phyloP scores from a whole-genome alignment of 1,140 invertebrate genomes.

The Paramacrobiotus metropolitanus region DNA sequence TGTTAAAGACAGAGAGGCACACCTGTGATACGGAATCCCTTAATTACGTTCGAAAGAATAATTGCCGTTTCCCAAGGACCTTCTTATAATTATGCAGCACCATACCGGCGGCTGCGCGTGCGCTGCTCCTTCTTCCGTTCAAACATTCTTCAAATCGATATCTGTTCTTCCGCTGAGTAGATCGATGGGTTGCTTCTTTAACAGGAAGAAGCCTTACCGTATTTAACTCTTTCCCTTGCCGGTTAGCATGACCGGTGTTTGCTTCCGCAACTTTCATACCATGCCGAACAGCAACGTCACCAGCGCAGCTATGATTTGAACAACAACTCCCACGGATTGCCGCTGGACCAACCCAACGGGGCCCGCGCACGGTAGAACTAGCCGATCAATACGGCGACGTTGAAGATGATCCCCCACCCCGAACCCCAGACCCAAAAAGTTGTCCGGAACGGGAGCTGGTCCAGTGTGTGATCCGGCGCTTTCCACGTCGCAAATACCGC shows the following conservation, averaged over 20 bases:
- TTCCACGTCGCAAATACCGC: no score
- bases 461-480: not conserved
- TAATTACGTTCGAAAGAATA: no score
- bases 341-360: not conserved
- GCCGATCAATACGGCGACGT: not conserved
- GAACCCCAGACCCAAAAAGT: not conserved
- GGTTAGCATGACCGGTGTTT: not conserved
- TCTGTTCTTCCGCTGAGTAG: not conserved
- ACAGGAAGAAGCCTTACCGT: not conserved
- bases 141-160: not conserved
- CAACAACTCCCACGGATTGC: no score
- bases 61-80: no score
- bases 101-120: not conserved
- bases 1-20: no score
- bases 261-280: not conserved
- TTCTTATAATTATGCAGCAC: no score
- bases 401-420: slow-evolving; percentile 1
- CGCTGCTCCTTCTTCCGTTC: not conserved
- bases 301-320: not conserved
- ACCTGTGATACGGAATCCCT: no score
- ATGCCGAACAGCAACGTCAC: not conserved
- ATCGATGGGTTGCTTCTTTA: not conserved
- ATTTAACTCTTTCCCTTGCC: not conserved
- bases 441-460: not conserved
- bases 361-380: not conserved